Percentiles rank a stretch among this genome's conserved stretches.
Evolutionary conservation across 2,797 vertebrate species (phyloP).

Genomic region (Novumbra hubbsi): DNA sequence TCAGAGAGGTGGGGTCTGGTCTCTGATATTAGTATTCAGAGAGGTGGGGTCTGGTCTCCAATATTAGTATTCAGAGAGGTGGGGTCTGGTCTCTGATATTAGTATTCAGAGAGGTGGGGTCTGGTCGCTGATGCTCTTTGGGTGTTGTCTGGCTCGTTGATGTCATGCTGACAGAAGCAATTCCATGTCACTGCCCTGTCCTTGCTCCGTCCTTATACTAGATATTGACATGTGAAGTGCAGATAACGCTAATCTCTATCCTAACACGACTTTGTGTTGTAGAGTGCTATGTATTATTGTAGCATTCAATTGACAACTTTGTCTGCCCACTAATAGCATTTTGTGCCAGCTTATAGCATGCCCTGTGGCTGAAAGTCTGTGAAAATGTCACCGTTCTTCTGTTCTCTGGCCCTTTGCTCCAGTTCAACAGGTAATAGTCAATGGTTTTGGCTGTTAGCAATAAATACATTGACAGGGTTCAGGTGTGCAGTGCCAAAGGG

Average conservation of each 20-base stretch:
- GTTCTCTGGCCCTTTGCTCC: conserved; percentile 11
- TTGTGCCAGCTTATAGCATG: conserved; percentile 27
- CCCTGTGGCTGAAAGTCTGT: conserved; percentile 28
- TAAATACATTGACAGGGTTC: too few relatives aligned
- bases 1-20: background rate
- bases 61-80: too few relatives aligned
- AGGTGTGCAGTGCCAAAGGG: too few relatives aligned
- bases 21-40: too few relatives aligned
- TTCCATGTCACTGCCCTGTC: conserved; percentile 46
- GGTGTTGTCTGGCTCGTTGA: background rate
- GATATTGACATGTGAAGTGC: conserved; percentile 56
- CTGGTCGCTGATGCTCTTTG: background rate
- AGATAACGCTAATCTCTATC: conserved; percentile 58
- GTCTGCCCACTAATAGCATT: conserved; percentile 45
- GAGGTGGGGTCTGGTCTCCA: too few relatives aligned
- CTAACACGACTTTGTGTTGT: conserved; percentile 57
- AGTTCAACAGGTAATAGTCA: background rate
- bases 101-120: too few relatives aligned
- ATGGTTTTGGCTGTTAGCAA: background rate
- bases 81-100: background rate
- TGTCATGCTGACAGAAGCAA: conserved; percentile 55
- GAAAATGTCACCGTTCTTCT: conserved; percentile 16
- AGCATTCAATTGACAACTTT: conserved; percentile 43
- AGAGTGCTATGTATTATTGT: conserved; percentile 33
- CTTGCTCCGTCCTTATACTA: conserved; percentile 48